Percentiles rank a stretch among this genome's conserved stretches.
These are phyloP conservation scores for Enteromius trimaculatus DNA, from an alignment of 2,797 vertebrate species.

Conservation along the genomic window DNA sequence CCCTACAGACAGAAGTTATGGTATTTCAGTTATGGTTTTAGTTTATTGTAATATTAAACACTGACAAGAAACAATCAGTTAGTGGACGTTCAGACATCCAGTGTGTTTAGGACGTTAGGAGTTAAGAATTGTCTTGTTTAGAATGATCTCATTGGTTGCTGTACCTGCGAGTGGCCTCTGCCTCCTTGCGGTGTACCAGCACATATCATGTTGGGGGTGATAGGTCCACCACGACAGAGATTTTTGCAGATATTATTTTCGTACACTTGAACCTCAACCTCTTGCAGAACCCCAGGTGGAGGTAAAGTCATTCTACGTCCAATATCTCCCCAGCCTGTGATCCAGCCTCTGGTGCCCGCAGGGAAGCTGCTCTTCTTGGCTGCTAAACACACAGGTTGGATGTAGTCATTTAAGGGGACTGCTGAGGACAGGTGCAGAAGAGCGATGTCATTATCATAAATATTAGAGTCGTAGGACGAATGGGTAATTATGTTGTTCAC, in stretches of 20 bases:
- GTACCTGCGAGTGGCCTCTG: conserved; percentile 60
- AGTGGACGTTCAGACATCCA: neutral
- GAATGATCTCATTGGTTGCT: neutral
- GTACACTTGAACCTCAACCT: conserved; percentile 55
- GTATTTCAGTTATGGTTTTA: no score
- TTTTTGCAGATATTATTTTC: conserved; percentile 30
- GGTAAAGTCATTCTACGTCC: neutral
- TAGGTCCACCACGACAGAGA: fast-evolving
- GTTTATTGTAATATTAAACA: no score
- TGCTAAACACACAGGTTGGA: conserved; percentile 73
- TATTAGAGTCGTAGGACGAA: conserved; percentile 11
- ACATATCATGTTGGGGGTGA: conserved; percentile 61
- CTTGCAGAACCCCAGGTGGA: conserved; percentile 52
- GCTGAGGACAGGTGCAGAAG: conserved; percentile 49
- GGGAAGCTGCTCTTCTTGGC: conserved; percentile 19
- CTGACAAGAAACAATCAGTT: neutral
- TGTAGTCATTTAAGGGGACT: conserved; percentile 55
- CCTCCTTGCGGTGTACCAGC: conserved; percentile 51
- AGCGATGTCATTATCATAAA: conserved; percentile 51
- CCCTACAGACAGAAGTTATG: conserved; percentile 30
- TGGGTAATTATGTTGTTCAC: conserved; percentile 17
- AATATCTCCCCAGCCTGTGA: conserved; percentile 54
- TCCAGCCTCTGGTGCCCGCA: conserved; percentile 20
- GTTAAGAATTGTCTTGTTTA: neutral
- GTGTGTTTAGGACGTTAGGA: neutral